Evolutionary conservation across 2,113 vertebrate species (phyloP).

Genomic region (Rallus limicola): DNA sequence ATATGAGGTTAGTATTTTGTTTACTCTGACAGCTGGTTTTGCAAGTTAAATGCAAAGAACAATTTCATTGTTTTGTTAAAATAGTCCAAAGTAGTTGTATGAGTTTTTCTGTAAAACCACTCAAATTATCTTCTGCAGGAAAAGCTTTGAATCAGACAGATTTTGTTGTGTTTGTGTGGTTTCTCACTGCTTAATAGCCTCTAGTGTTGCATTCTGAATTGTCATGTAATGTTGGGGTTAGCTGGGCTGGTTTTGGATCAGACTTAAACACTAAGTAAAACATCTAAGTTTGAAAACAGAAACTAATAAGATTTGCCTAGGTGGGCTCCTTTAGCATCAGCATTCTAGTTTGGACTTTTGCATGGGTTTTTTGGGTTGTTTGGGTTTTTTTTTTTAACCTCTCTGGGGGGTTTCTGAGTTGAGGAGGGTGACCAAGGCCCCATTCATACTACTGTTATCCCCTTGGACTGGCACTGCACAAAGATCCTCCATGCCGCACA

Average conservation of each 20-base stretch:
- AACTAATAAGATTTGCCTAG: neutral
- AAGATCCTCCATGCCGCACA: neutral
- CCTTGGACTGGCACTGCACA: neutral
- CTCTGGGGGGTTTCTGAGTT: neutral
- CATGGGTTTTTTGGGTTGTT: too few relatives aligned
- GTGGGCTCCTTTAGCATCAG: neutral
- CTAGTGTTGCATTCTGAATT: neutral
- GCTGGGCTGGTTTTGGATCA: neutral
- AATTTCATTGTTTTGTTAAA: neutral
- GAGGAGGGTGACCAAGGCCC: neutral
- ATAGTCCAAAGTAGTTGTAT: neutral
- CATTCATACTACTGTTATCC: fast-evolving
- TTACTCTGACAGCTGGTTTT: neutral
- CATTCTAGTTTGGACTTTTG: neutral
- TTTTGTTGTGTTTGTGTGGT: neutral
- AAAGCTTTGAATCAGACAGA: neutral
- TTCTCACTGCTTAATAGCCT: neutral
- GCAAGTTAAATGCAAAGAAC: neutral
- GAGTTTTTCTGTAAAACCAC: neutral
- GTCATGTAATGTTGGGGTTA: neutral
- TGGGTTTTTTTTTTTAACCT: neutral
- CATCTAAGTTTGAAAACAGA: neutral
- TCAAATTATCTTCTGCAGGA: neutral
- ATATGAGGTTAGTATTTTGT: neutral
- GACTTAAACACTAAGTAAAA: neutral